These are phyloP conservation scores for cattle (Bos taurus) DNA, from an alignment of 2,113 vertebrate species.

Conservation along the genomic window ARS-UCD2.0 NC_037334.1:3335001-3335500, in stretches of 20 bases:
- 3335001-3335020: neutral
- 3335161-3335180: slow-evolving; percentile 95
- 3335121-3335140: slow-evolving; percentile 95
- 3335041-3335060: slow-evolving; percentile 91
- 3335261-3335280: slow-evolving; percentile 90
- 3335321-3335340: slow-evolving; percentile 98
- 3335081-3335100: slow-evolving; percentile 72
- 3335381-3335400: slow-evolving; percentile 93
- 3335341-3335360: slow-evolving; percentile 96
- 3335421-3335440: slow-evolving; percentile 93
- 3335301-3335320: slow-evolving; percentile 91
- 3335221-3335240: slow-evolving; percentile 94
- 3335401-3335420: slow-evolving; percentile 94
- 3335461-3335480: slow-evolving; percentile 92
- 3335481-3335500: slow-evolving; percentile 94
- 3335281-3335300: slow-evolving; percentile 91
- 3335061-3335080: slow-evolving; percentile 82
- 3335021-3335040: slow-evolving; percentile 86
- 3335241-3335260: slow-evolving; percentile 97
- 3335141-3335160: slow-evolving; percentile 91
- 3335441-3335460: slow-evolving; percentile 89
- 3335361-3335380: slow-evolving; percentile 92
- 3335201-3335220: slow-evolving; percentile 94
- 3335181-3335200: slow-evolving; percentile 94
- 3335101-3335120: slow-evolving; percentile 89